A percentile compares a stretch with the other conserved stretches of the same genome.
These are phyloP conservation scores for Maniola jurtina DNA, from an alignment of 1,140 invertebrate species.

Conservation along the genomic window DNA sequence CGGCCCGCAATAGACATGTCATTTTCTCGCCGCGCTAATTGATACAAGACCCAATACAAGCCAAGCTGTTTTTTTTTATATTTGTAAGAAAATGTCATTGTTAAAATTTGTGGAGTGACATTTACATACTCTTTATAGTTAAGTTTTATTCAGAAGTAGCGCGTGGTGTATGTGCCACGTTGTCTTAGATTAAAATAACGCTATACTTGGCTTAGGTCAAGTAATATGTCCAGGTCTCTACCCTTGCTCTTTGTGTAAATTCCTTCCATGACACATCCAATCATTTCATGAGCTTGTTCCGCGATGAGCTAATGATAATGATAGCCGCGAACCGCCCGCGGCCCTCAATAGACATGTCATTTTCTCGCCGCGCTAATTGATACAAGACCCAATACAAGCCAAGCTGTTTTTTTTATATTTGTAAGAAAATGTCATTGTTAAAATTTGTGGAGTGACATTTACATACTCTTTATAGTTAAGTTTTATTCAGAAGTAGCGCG, in stretches of 20 bases:
- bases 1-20: conserved; percentile 51
- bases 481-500: too few relatives aligned
- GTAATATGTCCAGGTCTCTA: too few relatives aligned
- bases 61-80: too few relatives aligned
- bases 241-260: too few relatives aligned
- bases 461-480: too few relatives aligned
- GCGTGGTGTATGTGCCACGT: too few relatives aligned
- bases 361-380: conserved; percentile 64
- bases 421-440: conserved; percentile 12
- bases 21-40: conserved; percentile 64
- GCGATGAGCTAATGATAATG: conserved; percentile 42
- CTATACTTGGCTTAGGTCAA: too few relatives aligned
- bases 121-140: too few relatives aligned
- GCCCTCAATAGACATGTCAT: conserved; percentile 55
- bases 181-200: too few relatives aligned
- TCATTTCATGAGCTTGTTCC: conserved; percentile 25
- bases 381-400: conserved; percentile 34
- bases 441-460: neutral
- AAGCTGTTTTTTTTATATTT: too few relatives aligned
- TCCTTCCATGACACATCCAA: conserved; percentile 42
- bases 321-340: conserved; percentile 42
- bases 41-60: conserved; percentile 39
- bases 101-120: conserved; percentile 1
- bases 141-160: too few relatives aligned
- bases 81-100: conserved; percentile 12